Evolutionary conservation across 2,888 invertebrate genomes (phyloP), one percentile per base, ranked within the genome.

Genomic region (Idaea straminata): DNA sequence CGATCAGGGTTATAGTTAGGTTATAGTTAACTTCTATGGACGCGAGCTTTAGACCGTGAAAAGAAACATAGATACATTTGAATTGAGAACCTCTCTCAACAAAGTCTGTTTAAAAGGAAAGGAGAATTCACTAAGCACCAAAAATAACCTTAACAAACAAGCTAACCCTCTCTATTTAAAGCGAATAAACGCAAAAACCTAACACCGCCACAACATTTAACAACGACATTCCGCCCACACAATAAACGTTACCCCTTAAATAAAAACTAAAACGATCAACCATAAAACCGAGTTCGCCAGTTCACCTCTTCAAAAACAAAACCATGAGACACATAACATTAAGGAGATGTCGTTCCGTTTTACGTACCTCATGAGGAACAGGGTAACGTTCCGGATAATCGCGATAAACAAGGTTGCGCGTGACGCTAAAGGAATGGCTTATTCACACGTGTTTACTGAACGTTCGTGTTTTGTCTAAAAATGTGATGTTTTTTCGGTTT

Each of bases 351-450:
- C 70, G 72, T 74, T 69, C 69, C 69, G 67, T 74, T 75, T 77
- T 73, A 77, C 72, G 70, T 65, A 70, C 70, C 71, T 65, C 71
- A 67, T 68, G 66, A 71, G 70, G 69, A 73, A 69, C 67, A 68
- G 69, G 67, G 76, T 76, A 77, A 80, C 77, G 75, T 73, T 65
- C 66, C 73, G 76, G 71, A 74, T 79, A 79, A 79, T 80, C 77
- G 72, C 69, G 77, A 79, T 79, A 79, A 77, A 80, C 78, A 80
- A 77, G 77, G 71, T 66, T 62, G 69, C 71, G 72, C 64, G 69
- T 62, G 67, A 57, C 57, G 65, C 60, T 63, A 25, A 66, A 63
- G 61, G 62, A 66, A 67, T 68, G 64, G 69, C 66, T 69, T 69
- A 67, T 62, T 69, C 63, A 64, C 59, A 59, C 59, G 16, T 59